Conservation (phyloP, 1,140 invertebrate genomes). For the Drosophila pachea region DNA sequence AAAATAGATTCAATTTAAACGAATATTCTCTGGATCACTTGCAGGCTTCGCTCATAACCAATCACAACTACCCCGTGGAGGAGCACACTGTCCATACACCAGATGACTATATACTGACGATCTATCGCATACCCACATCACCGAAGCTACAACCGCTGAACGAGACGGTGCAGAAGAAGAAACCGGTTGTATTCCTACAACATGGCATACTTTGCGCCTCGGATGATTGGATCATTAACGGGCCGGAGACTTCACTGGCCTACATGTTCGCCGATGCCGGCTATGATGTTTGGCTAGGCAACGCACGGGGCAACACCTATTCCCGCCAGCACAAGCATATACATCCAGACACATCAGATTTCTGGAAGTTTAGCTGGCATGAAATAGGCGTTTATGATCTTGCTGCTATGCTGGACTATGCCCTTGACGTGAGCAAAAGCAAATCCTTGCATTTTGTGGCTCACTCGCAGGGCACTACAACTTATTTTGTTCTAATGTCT, state of each 20-base stretch:
- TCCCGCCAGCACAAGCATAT: constrained; percentile 82
- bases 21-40: constrained; percentile 13
- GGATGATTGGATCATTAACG: constrained; percentile 86
- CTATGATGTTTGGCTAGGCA: constrained; percentile 85
- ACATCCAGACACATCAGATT: constrained; percentile 81
- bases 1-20: background rate
- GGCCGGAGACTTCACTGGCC: constrained; percentile 81
- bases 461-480: constrained; percentile 82
- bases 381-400: constrained; percentile 86
- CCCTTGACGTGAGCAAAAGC: constrained; percentile 81
- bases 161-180: constrained; percentile 23
- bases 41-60: constrained; percentile 78
- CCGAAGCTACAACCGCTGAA: constrained; percentile 39
- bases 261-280: constrained; percentile 85
- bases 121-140: constrained; percentile 80
- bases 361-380: constrained; percentile 83
- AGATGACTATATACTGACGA: constrained; percentile 81
- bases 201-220: constrained; percentile 89
- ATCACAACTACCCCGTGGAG: constrained; percentile 83
- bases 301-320: constrained; percentile 84
- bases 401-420: constrained; percentile 84
- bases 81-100: constrained; percentile 79
- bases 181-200: constrained; percentile 83
- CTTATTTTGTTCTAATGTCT: constrained; percentile 81
- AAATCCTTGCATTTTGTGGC: constrained; percentile 83